A percentile compares a stretch with the other conserved stretches of the same genome.
These are phyloP conservation scores for Bolborhynchus lineola DNA, from an alignment of 2,113 vertebrate genomes.

Conservation along the genomic window DNA sequence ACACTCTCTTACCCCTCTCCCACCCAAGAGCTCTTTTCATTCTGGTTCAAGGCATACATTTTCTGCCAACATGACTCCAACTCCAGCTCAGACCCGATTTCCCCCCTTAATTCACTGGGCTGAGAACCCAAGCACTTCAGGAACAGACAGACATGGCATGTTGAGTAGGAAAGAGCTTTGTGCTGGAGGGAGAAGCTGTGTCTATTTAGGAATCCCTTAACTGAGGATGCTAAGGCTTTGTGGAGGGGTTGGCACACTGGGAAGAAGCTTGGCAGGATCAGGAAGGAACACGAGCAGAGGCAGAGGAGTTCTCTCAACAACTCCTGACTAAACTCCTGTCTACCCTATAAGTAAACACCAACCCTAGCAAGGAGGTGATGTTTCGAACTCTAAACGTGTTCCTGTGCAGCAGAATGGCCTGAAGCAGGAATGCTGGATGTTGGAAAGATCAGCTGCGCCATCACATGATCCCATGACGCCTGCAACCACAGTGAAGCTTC, in stretches of 20 bases:
- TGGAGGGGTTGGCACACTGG: not conserved
- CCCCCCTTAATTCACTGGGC: not conserved
- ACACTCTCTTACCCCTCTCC: not conserved
- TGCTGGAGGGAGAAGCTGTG: not conserved
- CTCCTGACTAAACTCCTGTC: not conserved
- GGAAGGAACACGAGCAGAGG: not conserved
- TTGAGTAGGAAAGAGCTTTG: not conserved
- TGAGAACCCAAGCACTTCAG: not conserved
- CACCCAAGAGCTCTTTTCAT: not conserved
- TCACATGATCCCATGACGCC: not conserved
- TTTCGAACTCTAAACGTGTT: not conserved
- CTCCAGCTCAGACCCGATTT: not conserved
- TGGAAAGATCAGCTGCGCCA: not conserved
- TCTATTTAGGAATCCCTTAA: not conserved
- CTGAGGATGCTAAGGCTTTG: not conserved
- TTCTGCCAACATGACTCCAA: not conserved
- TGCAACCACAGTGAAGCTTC: conserved; percentile 8
- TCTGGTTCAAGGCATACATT: not conserved
- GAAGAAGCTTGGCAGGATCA: not conserved
- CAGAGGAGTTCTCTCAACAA: not conserved
- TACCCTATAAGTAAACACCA: not conserved
- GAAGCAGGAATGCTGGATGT: not conserved
- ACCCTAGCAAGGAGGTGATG: not conserved
- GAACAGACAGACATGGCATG: not conserved
- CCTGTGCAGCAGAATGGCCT: not conserved